A percentile compares a stretch with the other conserved stretches of the same genome.
Conservation (phyloP, 2,888 invertebrate genomes). For the Heliconius aoede region DNA sequence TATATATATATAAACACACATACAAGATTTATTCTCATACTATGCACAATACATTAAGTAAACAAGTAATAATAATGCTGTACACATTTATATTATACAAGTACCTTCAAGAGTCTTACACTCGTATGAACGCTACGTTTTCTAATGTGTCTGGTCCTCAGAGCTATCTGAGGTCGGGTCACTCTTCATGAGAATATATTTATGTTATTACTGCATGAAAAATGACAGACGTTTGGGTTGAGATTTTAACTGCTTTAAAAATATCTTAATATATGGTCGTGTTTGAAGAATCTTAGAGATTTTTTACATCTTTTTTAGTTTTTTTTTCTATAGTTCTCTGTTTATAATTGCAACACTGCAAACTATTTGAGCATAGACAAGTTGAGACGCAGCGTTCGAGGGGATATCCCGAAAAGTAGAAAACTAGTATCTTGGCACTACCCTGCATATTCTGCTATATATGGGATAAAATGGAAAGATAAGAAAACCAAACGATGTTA, state of each 20-base stretch:
- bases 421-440: background rate
- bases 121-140: background rate
- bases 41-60: too few species aligned
- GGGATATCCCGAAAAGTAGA: background rate
- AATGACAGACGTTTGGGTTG: too few species aligned
- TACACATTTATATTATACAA: slow-evolving; percentile 1
- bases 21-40: too few species aligned
- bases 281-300: too few species aligned
- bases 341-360: background rate
- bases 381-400: background rate
- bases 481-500: background rate
- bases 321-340: too few species aligned
- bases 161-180: background rate
- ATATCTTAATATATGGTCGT: background rate
- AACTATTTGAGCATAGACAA: background rate
- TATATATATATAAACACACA: too few species aligned
- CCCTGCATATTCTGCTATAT: background rate
- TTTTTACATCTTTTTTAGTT: too few species aligned
- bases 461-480: background rate
- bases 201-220: background rate
- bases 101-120: slow-evolving; percentile 1
- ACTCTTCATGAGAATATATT: background rate
- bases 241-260: background rate
- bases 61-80: background rate
- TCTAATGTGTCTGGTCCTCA: background rate